Evolutionary conservation across 2,113 vertebrate genomes (phyloP), one percentile per base, ranked within the genome.

Genomic region (Leptobrachium leishanense): DNA sequence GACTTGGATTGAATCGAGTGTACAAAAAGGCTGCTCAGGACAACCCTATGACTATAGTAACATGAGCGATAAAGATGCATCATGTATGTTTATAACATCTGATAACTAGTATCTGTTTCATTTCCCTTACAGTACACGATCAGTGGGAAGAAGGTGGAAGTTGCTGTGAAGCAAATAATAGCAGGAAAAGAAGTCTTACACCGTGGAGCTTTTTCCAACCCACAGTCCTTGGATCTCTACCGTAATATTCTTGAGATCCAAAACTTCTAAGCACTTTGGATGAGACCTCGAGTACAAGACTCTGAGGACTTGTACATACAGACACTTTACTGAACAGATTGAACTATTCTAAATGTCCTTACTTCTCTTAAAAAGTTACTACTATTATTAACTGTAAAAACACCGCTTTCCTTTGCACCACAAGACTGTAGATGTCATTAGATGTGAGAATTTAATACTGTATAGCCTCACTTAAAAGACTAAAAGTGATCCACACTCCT

Each of bases 121-220:
- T 54, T 72, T 77, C 2, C 72, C 66, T 57, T 79, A 3, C 90
- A 98, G 97, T 98, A 98, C 74, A 98, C 97, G 0, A 90, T 97
- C 86, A 99, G 94, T 1, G 97, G 98, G 4, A 99, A 99, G 87
- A 99, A 99, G 81, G 97, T 99, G 81, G 97, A 99, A 85, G 95
- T 98, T 82, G 97, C 98, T 0, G 97, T 99, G 84, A 98, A 98
- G 76, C 95, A 98, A 87, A 85, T 98, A 82, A 90, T 99, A 8
- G 95, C 97, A 0, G 97, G 97, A 3, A 94, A 92, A 69, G 88
- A 94, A 4, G 95, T 98, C 68, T 86, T 90, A 2, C 94, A 98
- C 50, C 91, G 92, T 0, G 94, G 95, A 6, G 93, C 95, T 1
- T 98, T 99, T 89, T 98, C 94, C 69, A 99, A 99, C 87, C 97